Conservation (phyloP, 1,140 invertebrate species). For the Drosophila ogumai region DNA sequence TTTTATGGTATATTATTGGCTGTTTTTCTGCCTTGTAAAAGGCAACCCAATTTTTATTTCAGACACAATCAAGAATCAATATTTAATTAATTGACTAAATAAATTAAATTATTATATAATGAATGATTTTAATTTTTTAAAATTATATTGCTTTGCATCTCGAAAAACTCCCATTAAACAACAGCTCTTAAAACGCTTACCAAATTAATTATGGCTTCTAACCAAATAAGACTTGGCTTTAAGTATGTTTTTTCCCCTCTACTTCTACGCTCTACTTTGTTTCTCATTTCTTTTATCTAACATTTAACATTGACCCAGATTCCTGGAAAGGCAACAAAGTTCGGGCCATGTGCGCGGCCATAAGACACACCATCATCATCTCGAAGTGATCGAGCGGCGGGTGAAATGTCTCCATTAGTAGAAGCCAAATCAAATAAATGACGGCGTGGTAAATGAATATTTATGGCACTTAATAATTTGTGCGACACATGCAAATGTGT, state of each 20-base stretch:
- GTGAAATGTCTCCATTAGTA: constrained; percentile 62
- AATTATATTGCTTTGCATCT: too few species aligned
- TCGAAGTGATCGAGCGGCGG: constrained; percentile 1
- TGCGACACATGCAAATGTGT: constrained; percentile 66
- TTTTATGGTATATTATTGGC: too few species aligned
- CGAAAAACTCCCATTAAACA: background rate
- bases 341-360: constrained; percentile 15
- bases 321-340: constrained; percentile 62
- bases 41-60: too few species aligned
- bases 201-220: background rate
- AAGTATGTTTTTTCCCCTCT: background rate
- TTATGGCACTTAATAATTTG: constrained; percentile 56
- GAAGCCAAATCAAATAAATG: constrained; percentile 39
- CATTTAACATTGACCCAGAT: constrained; percentile 70
- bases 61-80: too few species aligned
- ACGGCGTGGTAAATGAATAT: constrained; percentile 34
- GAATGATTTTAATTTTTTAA: background rate
- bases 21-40: background rate
- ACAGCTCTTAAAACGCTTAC: background rate
- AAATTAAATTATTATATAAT: too few species aligned
- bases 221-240: background rate
- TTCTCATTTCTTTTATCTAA: constrained; percentile 13
- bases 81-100: too few species aligned
- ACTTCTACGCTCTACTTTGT: background rate
- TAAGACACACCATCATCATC: constrained; percentile 27